A percentile compares a stretch with the other conserved stretches of the same genome.
phyloP scores from a whole-genome alignment of 1,140 invertebrate species.

The Bombus pascuorum region DNA sequence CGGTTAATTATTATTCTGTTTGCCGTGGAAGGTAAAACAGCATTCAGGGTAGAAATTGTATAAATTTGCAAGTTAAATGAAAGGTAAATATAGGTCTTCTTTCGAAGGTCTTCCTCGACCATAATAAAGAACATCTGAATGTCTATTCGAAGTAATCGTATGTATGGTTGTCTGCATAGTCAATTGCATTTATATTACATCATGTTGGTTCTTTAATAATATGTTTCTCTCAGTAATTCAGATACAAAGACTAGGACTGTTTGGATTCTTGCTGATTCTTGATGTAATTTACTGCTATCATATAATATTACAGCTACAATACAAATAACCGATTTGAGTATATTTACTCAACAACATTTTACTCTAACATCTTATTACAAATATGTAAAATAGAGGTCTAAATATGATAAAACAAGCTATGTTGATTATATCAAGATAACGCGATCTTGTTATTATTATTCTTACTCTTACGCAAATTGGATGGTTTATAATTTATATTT shows the following conservation, averaged over 20 bases:
- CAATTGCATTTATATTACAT: background rate
- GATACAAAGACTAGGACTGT: background rate
- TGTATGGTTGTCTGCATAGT: background rate
- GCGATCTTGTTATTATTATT: too few species aligned
- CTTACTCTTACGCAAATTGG: too few species aligned
- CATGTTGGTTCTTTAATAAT: background rate
- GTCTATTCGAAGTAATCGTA: background rate
- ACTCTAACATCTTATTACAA: background rate
- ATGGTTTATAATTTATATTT: too few species aligned
- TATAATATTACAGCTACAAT: background rate
- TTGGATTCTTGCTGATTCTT: background rate
- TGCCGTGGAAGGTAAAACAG: background rate
- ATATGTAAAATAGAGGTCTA: background rate
- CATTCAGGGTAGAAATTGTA: background rate
- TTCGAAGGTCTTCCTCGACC: background rate
- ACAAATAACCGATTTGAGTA: background rate
- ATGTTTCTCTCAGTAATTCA: background rate
- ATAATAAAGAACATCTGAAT: background rate
- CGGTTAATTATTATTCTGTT: background rate
- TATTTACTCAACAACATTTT: background rate
- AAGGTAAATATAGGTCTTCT: background rate
- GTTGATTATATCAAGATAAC: too few species aligned
- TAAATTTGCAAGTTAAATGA: slow-evolving; percentile 5
- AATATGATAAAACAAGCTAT: background rate
- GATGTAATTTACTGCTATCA: background rate